phyloP scores from a whole-genome alignment of 2,888 invertebrate species.

The Brachyopa scutellaris region DNA sequence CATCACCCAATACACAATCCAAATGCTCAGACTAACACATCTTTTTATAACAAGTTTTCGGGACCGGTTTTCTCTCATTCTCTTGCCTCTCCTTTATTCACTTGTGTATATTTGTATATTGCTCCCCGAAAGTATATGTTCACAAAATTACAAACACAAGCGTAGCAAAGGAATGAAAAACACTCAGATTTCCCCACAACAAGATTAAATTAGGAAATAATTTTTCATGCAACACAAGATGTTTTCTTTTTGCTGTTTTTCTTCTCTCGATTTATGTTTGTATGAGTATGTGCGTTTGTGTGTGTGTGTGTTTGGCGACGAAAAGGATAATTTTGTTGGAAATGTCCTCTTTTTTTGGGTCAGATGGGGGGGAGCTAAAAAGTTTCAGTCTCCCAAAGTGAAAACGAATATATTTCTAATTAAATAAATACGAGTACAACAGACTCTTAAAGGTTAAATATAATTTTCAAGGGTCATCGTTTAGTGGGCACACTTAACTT shows the following conservation, averaged over 20 bases:
- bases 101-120: slow-evolving; percentile 11
- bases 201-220: slow-evolving; percentile 59
- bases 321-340: slow-evolving; percentile 28
- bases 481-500: slow-evolving; percentile 44
- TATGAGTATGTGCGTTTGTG: neutral
- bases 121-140: slow-evolving; percentile 36
- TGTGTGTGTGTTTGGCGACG: neutral
- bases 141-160: slow-evolving; percentile 19
- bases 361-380: no score
- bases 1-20: slow-evolving; percentile 27
- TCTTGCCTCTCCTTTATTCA: neutral
- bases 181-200: slow-evolving; percentile 57
- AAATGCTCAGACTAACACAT: slow-evolving; percentile 64
- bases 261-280: neutral
- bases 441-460: slow-evolving; percentile 59
- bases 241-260: slow-evolving; percentile 25
- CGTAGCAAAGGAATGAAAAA: slow-evolving; percentile 49
- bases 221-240: slow-evolving; percentile 63
- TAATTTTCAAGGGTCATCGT: slow-evolving; percentile 59
- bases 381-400: slow-evolving; percentile 29
- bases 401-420: slow-evolving; percentile 40
- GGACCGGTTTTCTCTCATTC: neutral
- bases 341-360: slow-evolving; percentile 34
- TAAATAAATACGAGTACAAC: slow-evolving; percentile 46
- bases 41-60: slow-evolving; percentile 57